phyloP scores from a whole-genome alignment of 2,797 vertebrate species.

The Notamacropus eugenii region DNA sequence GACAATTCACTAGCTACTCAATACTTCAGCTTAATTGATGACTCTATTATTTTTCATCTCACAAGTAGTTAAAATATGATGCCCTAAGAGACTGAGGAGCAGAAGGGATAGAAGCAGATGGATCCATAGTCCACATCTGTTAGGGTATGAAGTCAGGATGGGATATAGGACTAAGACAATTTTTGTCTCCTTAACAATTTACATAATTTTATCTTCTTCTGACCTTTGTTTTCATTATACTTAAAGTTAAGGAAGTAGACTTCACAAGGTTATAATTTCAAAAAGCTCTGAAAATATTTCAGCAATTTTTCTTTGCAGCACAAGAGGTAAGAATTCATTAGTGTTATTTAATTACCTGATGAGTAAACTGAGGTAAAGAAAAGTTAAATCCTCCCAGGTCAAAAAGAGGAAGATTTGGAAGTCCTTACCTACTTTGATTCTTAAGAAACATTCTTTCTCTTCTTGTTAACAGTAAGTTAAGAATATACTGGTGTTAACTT shows the following conservation, averaged over 20 bases:
- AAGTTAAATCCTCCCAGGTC: background rate
- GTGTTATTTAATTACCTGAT: background rate
- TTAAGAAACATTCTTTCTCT: background rate
- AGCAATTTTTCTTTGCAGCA: background rate
- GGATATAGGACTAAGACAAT: background rate
- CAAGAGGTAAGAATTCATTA: background rate
- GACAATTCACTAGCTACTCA: background rate
- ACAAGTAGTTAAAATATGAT: background rate
- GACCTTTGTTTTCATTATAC: background rate
- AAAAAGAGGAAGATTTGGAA: background rate
- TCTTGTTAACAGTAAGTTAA: constrained; percentile 5
- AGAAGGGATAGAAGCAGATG: constrained; percentile 25
- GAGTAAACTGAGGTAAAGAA: constrained; percentile 17
- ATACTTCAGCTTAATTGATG: background rate
- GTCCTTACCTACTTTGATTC: background rate
- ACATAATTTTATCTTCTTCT: background rate
- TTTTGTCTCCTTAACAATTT: background rate
- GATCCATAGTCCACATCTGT: background rate
- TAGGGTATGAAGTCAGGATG: background rate
- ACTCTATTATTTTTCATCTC: background rate
- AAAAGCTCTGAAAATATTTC: background rate
- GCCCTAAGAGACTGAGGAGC: background rate
- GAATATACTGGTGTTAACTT: background rate
- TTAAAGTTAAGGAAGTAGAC: background rate
- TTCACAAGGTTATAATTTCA: background rate